Conservation (phyloP, 2,888 invertebrate species). For the Polydrusus pterygomalis region DNA sequence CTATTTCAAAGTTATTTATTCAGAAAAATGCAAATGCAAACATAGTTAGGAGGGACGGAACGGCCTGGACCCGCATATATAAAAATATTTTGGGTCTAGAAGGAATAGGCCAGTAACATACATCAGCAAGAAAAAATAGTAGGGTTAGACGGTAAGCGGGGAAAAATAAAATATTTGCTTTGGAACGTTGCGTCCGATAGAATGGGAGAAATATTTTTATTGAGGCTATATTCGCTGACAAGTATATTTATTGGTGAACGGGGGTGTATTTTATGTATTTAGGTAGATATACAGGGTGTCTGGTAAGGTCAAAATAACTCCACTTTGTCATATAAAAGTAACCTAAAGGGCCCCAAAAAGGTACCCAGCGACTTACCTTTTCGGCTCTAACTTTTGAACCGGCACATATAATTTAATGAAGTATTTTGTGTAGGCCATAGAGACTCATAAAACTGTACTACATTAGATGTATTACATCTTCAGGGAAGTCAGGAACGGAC, state of each 20-base stretch:
- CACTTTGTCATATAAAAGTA: no score
- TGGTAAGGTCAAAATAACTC: no score
- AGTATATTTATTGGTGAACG: conserved; percentile 11
- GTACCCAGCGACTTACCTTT: no score
- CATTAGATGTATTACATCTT: no score
- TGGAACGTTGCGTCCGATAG: conserved; percentile 1
- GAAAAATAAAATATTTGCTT: conserved; percentile 39
- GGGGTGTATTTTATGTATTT: conserved; percentile 6
- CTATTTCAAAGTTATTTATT: conserved; percentile 48
- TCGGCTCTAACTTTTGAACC: no score
- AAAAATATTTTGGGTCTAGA: conserved; percentile 45
- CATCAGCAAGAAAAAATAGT: conserved; percentile 43
- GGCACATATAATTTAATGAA: no score
- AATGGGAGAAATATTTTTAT: conserved; percentile 23
- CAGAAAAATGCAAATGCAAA: conserved; percentile 47
- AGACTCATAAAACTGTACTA: no score
- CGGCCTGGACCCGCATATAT: conserved; percentile 34
- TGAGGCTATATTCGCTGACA: conserved; percentile 20
- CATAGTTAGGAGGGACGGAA: conserved; percentile 43
- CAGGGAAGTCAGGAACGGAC: no score
- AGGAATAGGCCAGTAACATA: conserved; percentile 38
- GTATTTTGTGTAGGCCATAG: no score
- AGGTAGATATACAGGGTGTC: not conserved
- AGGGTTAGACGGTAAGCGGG: conserved; percentile 33
- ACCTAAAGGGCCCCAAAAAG: no score